Evolutionary conservation across 1,140 invertebrate species (phyloP), one percentile per base, ranked within the genome.

Genomic region (Dermatophagoides farinae): DNA sequence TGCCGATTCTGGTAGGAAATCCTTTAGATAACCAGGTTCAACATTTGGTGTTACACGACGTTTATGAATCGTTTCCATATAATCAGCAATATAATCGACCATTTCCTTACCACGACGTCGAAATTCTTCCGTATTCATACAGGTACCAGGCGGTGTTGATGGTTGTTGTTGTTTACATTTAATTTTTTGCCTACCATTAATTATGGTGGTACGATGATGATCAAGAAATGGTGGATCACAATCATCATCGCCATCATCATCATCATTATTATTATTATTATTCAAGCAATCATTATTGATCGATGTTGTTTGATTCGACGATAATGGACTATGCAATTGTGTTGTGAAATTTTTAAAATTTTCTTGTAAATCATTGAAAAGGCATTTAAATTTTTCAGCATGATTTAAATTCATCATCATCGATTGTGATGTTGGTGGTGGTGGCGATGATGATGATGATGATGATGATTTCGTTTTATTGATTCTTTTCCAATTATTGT

Each of bases 21-120:
- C 75, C 57, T 82, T 77, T 20, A 99, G 77, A 73, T 97, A 98
- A 6, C 92, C 92, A 6, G 87, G 88, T 67, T 89, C 88, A 43
- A 95, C 84, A 47, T 79, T 81, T 0, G 91, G 88, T 2, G 87
- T 91, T 0, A 96, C 91, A 44, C 88, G 77, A 20, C 87, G 62
- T 20, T 75, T 69, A 23, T 77, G 73, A 57, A 97, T 81, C 39
- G 84, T 91, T 61, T 83, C 87, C 78, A 93, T 77, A 71, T 97
- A 98, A 61, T 89, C 81, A 70, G 88, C 90, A 62, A 98, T 96
- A 71, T 95, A 99, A 69, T 98, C 93, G 22, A 98, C 84, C 88
- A 97, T 95, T 72, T 96, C 87, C 71, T 86, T 87, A 14, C 92
- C 92, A 47, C 83, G 78, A 64, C 79, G 75, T 38, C 89, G 79